These are phyloP conservation scores for Druceiella hillmani DNA, from an alignment of 2,888 invertebrate genomes.

Conservation along the genomic window DNA sequence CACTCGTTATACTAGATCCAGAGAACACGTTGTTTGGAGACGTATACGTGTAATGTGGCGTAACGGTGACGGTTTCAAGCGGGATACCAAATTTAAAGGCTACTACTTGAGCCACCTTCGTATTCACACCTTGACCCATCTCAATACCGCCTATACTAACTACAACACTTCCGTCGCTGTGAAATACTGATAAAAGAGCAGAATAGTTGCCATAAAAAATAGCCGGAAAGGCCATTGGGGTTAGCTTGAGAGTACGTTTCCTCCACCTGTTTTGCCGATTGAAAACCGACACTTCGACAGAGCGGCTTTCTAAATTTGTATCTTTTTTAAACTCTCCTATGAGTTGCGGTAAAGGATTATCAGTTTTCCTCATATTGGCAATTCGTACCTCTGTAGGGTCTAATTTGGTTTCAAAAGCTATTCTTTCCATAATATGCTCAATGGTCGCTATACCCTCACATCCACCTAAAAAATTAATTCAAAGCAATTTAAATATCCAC, in stretches of 20 bases:
- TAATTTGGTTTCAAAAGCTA: conserved; percentile 49
- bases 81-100: conserved; percentile 68
- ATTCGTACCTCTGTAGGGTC: conserved; percentile 55
- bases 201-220: conserved; percentile 50
- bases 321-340: conserved; percentile 48
- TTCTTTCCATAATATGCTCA: conserved; percentile 66
- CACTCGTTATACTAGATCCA: conserved; percentile 63
- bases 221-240: conserved; percentile 62
- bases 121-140: conserved; percentile 76
- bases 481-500: too few relatives aligned
- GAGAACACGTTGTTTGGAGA: conserved; percentile 58
- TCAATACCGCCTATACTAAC: conserved; percentile 65
- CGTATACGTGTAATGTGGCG: conserved; percentile 53
- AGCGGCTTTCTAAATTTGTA: conserved; percentile 52
- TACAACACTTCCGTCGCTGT: conserved; percentile 63
- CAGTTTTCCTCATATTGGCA: conserved; percentile 47
- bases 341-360: conserved; percentile 45
- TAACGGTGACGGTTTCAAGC: conserved; percentile 53
- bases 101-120: conserved; percentile 72
- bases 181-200: conserved; percentile 60
- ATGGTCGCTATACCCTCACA: conserved; percentile 54
- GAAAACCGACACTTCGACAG: conserved; percentile 37
- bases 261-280: conserved; percentile 68
- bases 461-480: conserved; percentile 43
- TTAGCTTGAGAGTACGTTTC: conserved; percentile 61